A percentile compares a stretch with the other conserved stretches of the same genome.
phyloP scores from a whole-genome alignment of 2,888 invertebrate genomes.

The Archips crataeganus region DNA sequence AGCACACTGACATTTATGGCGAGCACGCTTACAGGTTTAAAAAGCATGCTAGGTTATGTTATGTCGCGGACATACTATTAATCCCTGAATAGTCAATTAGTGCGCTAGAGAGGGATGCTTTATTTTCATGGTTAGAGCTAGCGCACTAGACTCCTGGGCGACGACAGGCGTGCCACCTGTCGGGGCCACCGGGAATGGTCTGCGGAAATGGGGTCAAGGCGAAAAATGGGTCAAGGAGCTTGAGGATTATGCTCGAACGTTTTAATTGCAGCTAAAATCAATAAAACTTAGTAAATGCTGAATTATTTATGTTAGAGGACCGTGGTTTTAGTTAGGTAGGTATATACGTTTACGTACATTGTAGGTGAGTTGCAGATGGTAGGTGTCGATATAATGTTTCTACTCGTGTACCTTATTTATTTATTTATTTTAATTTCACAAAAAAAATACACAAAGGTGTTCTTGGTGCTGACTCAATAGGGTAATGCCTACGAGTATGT shows the following conservation, averaged over 20 bases:
- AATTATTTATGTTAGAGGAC: neutral
- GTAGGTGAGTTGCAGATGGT: neutral
- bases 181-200: conserved; percentile 33
- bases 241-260: conserved; percentile 47
- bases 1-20: neutral
- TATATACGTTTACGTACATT: neutral
- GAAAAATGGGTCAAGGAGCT: conserved; percentile 66
- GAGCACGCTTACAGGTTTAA: too few relatives aligned
- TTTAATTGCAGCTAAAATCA: conserved; percentile 51
- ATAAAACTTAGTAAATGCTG: conserved; percentile 43
- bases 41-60: too few relatives aligned
- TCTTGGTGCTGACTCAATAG: too few relatives aligned
- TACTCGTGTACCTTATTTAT: too few relatives aligned
- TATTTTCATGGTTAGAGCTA: neutral
- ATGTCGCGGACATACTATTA: too few relatives aligned
- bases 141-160: conserved; percentile 8
- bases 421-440: too few relatives aligned
- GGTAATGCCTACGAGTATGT: too few relatives aligned
- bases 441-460: too few relatives aligned
- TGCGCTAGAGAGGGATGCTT: neutral
- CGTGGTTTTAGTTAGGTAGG: neutral
- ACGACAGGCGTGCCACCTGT: conserved; percentile 42
- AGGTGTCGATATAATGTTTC: neutral
- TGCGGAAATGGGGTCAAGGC: conserved; percentile 64
- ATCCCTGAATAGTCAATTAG: too few relatives aligned